These are phyloP conservation scores for Galeopterus variegatus DNA, from an alignment of 2,113 vertebrate genomes.

Conservation along the genomic window DNA sequence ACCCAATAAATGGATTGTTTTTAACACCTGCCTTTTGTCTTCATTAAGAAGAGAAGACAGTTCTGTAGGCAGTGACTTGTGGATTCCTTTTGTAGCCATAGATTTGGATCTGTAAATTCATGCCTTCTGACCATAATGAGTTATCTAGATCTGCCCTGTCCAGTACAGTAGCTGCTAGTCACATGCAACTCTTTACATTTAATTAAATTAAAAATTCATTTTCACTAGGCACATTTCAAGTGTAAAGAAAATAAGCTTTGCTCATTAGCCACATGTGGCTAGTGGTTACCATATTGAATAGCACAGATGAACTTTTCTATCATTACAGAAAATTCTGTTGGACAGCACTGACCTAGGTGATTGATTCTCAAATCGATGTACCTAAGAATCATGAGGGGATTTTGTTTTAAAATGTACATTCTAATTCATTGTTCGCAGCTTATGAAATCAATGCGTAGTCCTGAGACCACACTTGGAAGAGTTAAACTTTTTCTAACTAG, in stretches of 20 bases:
- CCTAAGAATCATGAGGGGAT: background rate
- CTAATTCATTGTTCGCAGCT: background rate
- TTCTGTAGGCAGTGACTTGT: background rate
- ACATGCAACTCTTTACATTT: background rate
- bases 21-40: conserved; percentile 87
- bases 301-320: background rate
- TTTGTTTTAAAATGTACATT: background rate
- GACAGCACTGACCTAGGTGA: background rate
- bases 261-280: background rate
- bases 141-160: background rate
- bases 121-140: background rate
- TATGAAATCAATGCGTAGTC: background rate
- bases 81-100: conserved; percentile 23
- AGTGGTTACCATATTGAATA: background rate
- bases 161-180: background rate
- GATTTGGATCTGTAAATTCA: background rate
- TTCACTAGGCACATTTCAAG: background rate
- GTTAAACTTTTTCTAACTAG: background rate
- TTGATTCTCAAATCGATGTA: background rate
- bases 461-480: background rate
- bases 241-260: no score
- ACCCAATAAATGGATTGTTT: conserved; percentile 93
- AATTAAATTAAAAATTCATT: background rate
- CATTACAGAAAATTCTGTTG: background rate
- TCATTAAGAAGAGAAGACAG: conserved; percentile 63